Evolutionary conservation across 2,888 invertebrate genomes (phyloP).

Genomic region (Phyto melanocephala): DNA sequence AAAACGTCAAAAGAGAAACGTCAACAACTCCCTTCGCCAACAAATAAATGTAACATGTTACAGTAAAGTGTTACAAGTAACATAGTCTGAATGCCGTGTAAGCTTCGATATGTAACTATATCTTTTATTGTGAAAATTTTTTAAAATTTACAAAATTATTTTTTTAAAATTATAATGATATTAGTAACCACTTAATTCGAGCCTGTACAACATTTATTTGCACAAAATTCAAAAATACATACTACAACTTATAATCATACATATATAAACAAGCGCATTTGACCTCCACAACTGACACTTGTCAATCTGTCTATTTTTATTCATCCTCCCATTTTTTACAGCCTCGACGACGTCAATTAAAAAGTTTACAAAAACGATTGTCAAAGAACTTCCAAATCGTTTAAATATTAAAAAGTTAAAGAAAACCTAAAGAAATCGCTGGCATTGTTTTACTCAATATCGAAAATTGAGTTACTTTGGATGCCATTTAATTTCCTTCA

Average conservation of each 20-base stretch:
- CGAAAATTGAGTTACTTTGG: slow-evolving; percentile 52
- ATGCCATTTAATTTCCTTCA: slow-evolving; percentile 52
- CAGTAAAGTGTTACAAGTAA: no score
- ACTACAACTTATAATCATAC: not conserved
- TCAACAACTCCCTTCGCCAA: no score
- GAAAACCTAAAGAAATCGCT: slow-evolving; percentile 15
- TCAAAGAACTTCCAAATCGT: slow-evolving; percentile 23
- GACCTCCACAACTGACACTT: slow-evolving; percentile 57
- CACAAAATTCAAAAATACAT: no score
- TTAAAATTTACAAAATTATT: no score
- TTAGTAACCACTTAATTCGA: no score
- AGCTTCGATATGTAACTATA: no score
- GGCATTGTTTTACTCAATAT: slow-evolving; percentile 48
- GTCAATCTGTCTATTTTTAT: slow-evolving; percentile 24
- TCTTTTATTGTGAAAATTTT: no score
- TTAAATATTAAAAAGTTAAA: not conserved
- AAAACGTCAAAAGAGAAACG: no score
- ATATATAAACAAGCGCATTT: not conserved
- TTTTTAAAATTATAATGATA: no score
- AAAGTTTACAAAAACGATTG: slow-evolving; percentile 22
- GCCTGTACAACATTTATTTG: no score
- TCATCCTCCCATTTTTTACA: not conserved
- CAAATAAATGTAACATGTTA: no score
- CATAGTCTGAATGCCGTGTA: no score
- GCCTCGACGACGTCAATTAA: slow-evolving; percentile 52